Conservation (phyloP, 2,888 invertebrate genomes). For the Neocrepidodera transversa region DNA sequence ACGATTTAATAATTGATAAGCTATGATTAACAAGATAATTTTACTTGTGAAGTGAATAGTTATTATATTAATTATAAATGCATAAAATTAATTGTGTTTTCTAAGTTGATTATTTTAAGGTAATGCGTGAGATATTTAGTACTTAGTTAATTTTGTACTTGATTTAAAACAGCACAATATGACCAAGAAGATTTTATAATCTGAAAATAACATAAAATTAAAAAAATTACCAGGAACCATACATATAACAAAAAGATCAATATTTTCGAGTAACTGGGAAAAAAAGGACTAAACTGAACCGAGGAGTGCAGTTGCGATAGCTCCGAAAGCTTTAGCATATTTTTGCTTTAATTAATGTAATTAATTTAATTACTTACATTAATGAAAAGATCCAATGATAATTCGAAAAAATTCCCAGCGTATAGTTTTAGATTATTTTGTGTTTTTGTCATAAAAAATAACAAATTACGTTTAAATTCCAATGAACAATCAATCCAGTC, state of each 20-base stretch:
- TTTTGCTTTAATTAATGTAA: no score
- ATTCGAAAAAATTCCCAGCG: slow-evolving; percentile 62
- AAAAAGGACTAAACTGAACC: no score
- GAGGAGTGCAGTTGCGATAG: no score
- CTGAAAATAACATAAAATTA: slow-evolving; percentile 56
- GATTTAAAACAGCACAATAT: slow-evolving; percentile 60
- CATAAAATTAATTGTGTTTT: no score
- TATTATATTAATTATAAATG: no score
- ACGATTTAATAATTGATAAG: not conserved
- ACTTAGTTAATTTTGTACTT: no score
- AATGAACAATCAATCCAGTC: slow-evolving; percentile 57
- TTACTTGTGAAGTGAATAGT: not conserved
- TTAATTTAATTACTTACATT: slow-evolving; percentile 54
- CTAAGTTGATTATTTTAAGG: no score
- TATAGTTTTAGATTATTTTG: slow-evolving; percentile 62
- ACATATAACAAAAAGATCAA: no score
- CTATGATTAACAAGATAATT: not conserved
- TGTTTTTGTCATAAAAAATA: slow-evolving; percentile 62
- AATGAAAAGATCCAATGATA: slow-evolving; percentile 64
- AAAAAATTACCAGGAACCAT: no score
- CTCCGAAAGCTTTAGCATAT: no score
- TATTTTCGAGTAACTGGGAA: no score
- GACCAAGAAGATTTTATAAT: slow-evolving; percentile 63
- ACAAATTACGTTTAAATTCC: slow-evolving; percentile 58
- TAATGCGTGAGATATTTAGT: no score